These are phyloP conservation scores for Illadopsis cleaveri DNA, from an alignment of 2,113 vertebrate genomes.

Conservation along the genomic window DNA sequence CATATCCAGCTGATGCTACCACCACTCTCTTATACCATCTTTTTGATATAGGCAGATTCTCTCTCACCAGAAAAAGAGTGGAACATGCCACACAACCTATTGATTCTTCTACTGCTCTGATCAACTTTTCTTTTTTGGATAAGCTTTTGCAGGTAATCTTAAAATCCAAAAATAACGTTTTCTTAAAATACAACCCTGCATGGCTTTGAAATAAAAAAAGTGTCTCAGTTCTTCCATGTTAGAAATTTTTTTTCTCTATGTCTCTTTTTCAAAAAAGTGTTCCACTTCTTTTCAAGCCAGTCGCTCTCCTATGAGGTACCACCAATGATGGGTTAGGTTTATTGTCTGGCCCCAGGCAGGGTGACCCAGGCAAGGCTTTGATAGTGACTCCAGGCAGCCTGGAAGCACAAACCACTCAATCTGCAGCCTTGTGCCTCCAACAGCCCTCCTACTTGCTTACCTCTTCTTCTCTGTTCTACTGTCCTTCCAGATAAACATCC, in stretches of 20 bases:
- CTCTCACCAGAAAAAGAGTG: neutral
- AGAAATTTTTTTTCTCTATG: neutral
- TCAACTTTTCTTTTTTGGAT: neutral
- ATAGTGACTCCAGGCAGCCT: neutral
- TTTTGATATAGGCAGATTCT: neutral
- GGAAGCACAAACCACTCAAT: neutral
- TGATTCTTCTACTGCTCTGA: neutral
- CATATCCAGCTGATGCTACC: neutral
- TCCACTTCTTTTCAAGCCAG: neutral
- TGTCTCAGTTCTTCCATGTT: neutral
- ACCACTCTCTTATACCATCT: neutral
- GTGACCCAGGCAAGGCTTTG: neutral
- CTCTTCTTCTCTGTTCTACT: neutral
- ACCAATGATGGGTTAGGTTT: neutral
- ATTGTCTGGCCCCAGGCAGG: rapidly evolving
- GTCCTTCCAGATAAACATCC: neutral
- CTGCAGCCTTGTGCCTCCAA: neutral
- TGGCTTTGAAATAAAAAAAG: neutral
- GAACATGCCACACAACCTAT: neutral
- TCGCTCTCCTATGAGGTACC: neutral
- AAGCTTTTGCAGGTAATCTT: neutral
- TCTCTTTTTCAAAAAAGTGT: neutral
- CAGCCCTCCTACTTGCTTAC: neutral
- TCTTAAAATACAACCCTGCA: neutral
- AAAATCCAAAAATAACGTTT: neutral